Conservation (phyloP, 2,113 vertebrate genomes). For the Malaclemys terrapin region DNA sequence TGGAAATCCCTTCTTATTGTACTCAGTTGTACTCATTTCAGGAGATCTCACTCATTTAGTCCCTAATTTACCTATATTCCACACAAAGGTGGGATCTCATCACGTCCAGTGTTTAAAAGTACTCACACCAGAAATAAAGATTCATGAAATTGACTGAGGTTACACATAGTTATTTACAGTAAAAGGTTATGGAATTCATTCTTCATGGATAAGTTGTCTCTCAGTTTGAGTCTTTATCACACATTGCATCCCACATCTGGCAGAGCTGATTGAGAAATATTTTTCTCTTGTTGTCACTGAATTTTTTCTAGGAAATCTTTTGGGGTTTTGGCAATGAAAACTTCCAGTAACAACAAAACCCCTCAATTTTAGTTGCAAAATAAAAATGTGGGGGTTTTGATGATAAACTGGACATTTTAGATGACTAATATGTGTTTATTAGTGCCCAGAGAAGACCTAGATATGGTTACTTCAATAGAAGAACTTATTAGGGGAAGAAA, state of each 20-base stretch:
- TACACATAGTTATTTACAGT: not conserved
- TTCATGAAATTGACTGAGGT: not conserved
- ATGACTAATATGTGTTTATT: not conserved
- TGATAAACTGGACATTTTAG: not conserved
- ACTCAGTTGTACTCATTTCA: not conserved
- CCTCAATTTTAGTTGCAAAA: not conserved
- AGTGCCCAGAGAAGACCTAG: not conserved
- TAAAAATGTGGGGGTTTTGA: not conserved
- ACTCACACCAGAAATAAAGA: fast-evolving
- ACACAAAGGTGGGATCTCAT: not conserved
- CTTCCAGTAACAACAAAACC: not conserved
- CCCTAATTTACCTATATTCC: not conserved
- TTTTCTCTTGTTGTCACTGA: not conserved
- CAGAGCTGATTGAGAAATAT: not conserved
- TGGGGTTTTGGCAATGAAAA: not conserved
- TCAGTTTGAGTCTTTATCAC: not conserved
- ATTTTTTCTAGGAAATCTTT: not conserved
- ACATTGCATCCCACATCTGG: not conserved
- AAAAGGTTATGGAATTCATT: not conserved
- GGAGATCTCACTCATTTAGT: not conserved
- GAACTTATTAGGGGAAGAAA: not conserved
- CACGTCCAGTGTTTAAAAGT: not conserved
- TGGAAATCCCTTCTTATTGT: not conserved
- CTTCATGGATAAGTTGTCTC: not conserved
- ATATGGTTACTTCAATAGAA: not conserved